Percentiles rank a stretch among this genome's conserved stretches.
Conservation (phyloP, 2,888 invertebrate genomes). For the Eremobia ochroleuca region DNA sequence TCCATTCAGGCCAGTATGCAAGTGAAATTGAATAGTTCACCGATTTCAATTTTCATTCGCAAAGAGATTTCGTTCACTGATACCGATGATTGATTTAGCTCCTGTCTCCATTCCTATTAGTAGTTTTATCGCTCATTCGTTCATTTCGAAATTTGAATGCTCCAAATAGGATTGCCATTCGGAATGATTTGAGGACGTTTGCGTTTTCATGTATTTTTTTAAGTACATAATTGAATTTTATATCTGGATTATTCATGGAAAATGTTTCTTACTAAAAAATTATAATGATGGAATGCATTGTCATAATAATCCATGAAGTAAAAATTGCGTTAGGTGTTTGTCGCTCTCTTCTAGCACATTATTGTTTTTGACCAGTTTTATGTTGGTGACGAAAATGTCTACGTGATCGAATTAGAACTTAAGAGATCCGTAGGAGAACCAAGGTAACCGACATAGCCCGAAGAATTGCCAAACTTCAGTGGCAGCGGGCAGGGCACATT, state of each 20-base stretch:
- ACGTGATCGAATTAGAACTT: too few relatives aligned
- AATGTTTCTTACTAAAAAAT: neutral
- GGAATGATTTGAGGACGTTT: conserved; percentile 27
- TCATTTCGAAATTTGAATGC: conserved; percentile 64
- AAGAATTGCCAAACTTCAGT: too few relatives aligned
- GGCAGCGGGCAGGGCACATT: too few relatives aligned
- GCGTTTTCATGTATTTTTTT: conserved; percentile 5
- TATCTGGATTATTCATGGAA: too few relatives aligned
- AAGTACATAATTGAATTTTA: neutral
- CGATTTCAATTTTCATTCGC: conserved; percentile 66
- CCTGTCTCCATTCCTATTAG: conserved; percentile 60
- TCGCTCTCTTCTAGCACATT: neutral
- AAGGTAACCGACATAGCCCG: too few relatives aligned
- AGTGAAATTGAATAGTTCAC: conserved; percentile 51
- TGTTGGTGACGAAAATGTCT: neutral
- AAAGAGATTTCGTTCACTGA: conserved; percentile 65
- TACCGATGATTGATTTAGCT: conserved; percentile 71
- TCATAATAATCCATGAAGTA: neutral
- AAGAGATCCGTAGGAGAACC: too few relatives aligned
- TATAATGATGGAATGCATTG: neutral
- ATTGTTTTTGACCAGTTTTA: neutral
- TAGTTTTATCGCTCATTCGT: conserved; percentile 70
- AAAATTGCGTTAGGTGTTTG: neutral
- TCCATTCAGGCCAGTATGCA: conserved; percentile 26
- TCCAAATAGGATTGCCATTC: conserved; percentile 42